Conservation (phyloP, 2,888 invertebrate species). For the Noctua janthe region DNA sequence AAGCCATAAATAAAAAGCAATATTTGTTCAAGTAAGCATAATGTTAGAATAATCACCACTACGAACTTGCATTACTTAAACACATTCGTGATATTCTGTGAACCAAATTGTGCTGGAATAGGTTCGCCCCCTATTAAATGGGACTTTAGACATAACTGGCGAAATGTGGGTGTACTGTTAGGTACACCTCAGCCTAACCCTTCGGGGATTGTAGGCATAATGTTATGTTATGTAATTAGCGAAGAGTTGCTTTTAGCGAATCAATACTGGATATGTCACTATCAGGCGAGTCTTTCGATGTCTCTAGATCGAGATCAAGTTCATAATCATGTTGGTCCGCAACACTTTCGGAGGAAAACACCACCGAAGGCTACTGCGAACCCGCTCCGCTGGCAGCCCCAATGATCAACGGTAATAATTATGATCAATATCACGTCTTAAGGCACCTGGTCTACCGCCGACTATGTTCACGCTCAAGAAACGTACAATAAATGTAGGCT, state of each 20-base stretch:
- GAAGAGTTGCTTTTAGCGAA: background rate
- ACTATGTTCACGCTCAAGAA: background rate
- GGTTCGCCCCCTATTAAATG: no score
- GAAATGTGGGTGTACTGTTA: no score
- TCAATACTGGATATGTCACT: conserved; percentile 23
- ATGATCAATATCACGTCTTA: background rate
- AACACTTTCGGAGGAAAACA: background rate
- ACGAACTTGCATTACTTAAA: background rate
- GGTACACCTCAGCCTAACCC: no score
- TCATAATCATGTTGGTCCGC: background rate
- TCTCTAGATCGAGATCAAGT: conserved; percentile 1
- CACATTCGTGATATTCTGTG: background rate
- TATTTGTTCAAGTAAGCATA: background rate
- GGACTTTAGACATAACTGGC: no score
- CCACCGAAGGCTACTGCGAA: conserved; percentile 1
- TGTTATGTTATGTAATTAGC: background rate
- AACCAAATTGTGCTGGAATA: background rate
- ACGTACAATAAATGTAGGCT: background rate
- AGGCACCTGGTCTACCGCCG: background rate
- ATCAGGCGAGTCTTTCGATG: conserved; percentile 5
- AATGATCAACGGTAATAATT: background rate
- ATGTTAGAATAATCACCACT: background rate
- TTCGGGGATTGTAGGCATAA: no score
- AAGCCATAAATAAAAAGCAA: background rate
- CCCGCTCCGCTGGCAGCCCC: no score